Evolutionary conservation across 2,113 vertebrate species (phyloP).

Genomic region (Lepus timidus): DNA sequence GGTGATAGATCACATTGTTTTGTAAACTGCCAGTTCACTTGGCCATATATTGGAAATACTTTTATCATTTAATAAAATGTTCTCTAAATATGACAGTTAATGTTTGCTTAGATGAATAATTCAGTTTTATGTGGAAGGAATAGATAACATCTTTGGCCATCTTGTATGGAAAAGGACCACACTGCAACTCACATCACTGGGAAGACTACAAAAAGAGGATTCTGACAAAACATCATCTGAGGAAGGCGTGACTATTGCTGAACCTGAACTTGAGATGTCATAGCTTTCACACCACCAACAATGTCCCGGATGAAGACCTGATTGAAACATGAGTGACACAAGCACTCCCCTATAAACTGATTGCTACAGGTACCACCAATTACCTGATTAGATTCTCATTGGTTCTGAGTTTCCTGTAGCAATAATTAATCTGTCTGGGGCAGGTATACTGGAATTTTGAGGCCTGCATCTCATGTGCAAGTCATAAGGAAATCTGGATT

Average conservation of each 20-base stretch:
- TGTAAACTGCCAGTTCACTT: neutral
- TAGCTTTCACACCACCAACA: neutral
- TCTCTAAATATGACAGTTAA: neutral
- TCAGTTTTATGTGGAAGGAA: conserved; percentile 27
- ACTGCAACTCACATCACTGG: neutral
- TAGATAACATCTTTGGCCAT: neutral
- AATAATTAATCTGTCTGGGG: neutral
- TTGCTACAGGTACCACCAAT: neutral
- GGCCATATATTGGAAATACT: neutral
- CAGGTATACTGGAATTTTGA: neutral
- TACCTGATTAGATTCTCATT: neutral
- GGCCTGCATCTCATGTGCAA: neutral
- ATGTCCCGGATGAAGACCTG: neutral
- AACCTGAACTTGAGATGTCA: neutral
- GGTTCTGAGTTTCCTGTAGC: neutral
- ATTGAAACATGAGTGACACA: neutral
- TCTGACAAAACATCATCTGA: neutral
- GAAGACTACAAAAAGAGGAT: neutral
- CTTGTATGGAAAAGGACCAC: neutral
- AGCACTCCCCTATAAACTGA: neutral
- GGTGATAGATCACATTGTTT: neutral
- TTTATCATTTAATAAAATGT: conserved; percentile 29
- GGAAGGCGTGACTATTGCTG: no score
- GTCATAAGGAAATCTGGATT: neutral
- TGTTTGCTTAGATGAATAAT: neutral